phyloP scores from a whole-genome alignment of 2,797 vertebrate genomes.

The Myotis pilosus region DNA sequence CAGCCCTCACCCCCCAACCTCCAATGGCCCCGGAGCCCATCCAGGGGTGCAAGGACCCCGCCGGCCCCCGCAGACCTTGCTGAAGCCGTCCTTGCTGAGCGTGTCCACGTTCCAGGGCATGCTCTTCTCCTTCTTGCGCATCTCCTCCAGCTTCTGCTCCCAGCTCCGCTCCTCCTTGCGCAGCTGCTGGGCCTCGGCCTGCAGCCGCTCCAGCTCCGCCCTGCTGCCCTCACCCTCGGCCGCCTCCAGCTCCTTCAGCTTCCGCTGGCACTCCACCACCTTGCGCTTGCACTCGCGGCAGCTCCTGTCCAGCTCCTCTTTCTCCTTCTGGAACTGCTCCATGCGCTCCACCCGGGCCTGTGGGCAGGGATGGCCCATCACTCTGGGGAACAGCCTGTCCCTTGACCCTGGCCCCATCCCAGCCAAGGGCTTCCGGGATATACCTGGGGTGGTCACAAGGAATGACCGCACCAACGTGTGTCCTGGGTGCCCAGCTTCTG shows the following conservation, averaged over 20 bases:
- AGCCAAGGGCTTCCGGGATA: not conserved
- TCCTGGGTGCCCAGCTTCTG: not conserved
- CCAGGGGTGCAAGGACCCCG: not conserved
- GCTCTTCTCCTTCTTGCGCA: constrained; percentile 88
- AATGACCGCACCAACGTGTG: not conserved
- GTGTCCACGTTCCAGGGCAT: constrained; percentile 94
- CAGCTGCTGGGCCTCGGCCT: constrained; percentile 86
- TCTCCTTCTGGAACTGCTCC: constrained; percentile 91
- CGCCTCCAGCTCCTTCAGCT: constrained; percentile 83
- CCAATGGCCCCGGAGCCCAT: too few relatives aligned
- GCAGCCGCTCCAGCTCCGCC: constrained; percentile 83
- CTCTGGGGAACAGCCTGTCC: not conserved
- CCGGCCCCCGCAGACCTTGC: constrained; percentile 84
- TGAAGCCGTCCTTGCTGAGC: constrained; percentile 93
- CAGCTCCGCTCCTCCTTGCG: constrained; percentile 87
- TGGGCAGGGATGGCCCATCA: not conserved
- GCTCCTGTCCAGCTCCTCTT: constrained; percentile 87
- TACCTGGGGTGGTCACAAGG: not conserved
- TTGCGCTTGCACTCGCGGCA: constrained; percentile 84
- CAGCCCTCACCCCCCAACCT: not conserved
- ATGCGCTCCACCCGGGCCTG: constrained; percentile 90
- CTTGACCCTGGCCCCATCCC: not conserved
- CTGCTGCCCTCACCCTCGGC: constrained; percentile 75
- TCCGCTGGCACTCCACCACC: constrained; percentile 85
- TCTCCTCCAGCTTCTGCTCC: constrained; percentile 86